A percentile compares a stretch with the other conserved stretches of the same genome.
Evolutionary conservation across 2,113 vertebrate species (phyloP).

Genomic region (Gobius niger): DNA sequence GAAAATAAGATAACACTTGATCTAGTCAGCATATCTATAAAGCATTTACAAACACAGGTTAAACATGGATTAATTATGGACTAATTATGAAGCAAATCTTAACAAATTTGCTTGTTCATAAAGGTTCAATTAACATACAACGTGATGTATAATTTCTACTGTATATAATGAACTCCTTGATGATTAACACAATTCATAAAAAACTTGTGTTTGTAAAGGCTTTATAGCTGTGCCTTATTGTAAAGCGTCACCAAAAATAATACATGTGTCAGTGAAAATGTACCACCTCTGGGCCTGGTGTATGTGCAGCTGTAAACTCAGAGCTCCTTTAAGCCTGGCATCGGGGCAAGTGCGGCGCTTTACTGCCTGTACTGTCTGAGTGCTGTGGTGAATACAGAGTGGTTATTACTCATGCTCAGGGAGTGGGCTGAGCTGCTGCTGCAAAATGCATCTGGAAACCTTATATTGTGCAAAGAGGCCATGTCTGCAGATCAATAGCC

Average conservation of each 20-base stretch:
- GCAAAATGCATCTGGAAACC: slow-evolving; percentile 17
- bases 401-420: slow-evolving; percentile 31
- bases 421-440: slow-evolving; percentile 4
- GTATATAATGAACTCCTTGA: too few species aligned
- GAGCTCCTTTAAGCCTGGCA: neutral
- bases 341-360: slow-evolving; percentile 18
- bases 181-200: too few species aligned
- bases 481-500: neutral
- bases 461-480: neutral
- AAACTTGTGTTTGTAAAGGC: too few species aligned
- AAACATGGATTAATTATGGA: too few species aligned
- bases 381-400: slow-evolving; percentile 39
- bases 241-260: too few species aligned
- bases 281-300: neutral
- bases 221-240: too few species aligned
- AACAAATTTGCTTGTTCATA: too few species aligned
- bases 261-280: neutral
- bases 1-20: neutral
- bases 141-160: too few species aligned
- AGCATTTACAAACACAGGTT: too few species aligned
- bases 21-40: too few species aligned
- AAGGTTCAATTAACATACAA: too few species aligned
- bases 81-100: too few species aligned
- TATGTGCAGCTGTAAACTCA: slow-evolving; percentile 4
- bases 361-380: slow-evolving; percentile 5